These are phyloP conservation scores for Buceros bicornis DNA, from an alignment of 2,797 vertebrate species.

Conservation along the genomic window DNA sequence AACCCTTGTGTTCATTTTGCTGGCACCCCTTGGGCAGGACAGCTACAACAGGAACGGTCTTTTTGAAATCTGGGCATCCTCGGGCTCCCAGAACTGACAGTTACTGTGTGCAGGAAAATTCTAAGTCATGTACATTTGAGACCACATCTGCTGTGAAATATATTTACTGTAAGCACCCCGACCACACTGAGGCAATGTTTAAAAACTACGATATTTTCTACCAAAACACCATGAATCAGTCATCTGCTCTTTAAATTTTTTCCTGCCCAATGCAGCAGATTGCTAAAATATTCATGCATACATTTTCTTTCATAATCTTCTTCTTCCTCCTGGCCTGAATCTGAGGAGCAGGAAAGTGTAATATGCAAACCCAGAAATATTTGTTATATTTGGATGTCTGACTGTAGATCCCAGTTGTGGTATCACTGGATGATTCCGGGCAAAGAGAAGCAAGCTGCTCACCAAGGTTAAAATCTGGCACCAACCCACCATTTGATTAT, in stretches of 20 bases:
- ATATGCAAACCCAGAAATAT: slow-evolving; percentile 30
- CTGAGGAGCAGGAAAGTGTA: neutral
- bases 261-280: slow-evolving; percentile 25
- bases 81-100: neutral
- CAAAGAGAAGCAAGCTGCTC: slow-evolving; percentile 15
- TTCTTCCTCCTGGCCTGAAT: slow-evolving; percentile 5
- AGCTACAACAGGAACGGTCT: neutral
- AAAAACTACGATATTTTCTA: slow-evolving; percentile 33
- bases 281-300: slow-evolving; percentile 18
- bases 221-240: slow-evolving; percentile 42
- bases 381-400: slow-evolving; percentile 37
- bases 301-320: slow-evolving; percentile 18
- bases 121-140: neutral
- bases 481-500: neutral
- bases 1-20: neutral
- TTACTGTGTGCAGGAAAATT: neutral
- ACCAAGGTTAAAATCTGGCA: slow-evolving; percentile 26
- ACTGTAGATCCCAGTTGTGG: neutral
- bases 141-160: slow-evolving; percentile 26
- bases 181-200: slow-evolving; percentile 48
- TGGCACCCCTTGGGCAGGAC: slow-evolving; percentile 26
- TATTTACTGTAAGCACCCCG: slow-evolving; percentile 28
- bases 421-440: neutral
- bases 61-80: slow-evolving; percentile 35
- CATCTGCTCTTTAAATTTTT: slow-evolving; percentile 40